A percentile compares a stretch with the other conserved stretches of the same genome.
Evolutionary conservation across 2,888 invertebrate species (phyloP).

Genomic region (Dynastes tityus): DNA sequence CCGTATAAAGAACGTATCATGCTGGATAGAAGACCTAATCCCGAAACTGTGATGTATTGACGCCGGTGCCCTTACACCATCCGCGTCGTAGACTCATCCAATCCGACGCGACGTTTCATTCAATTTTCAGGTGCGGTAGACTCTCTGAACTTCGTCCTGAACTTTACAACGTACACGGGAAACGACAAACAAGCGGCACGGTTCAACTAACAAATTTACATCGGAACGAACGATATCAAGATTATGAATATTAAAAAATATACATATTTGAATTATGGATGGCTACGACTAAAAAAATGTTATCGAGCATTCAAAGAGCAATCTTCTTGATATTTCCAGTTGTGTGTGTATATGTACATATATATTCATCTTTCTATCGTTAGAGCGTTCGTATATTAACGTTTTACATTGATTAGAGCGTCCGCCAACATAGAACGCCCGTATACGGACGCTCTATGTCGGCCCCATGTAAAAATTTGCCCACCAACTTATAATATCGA

Average conservation of each 20-base stretch:
- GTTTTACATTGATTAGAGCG: too few relatives aligned
- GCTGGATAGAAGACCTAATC: constrained; percentile 67
- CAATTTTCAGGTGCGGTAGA: constrained; percentile 62
- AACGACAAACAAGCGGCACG: constrained; percentile 12
- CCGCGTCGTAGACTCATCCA: constrained; percentile 48
- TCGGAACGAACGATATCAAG: constrained; percentile 11
- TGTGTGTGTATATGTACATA: too few relatives aligned
- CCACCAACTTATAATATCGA: too few relatives aligned
- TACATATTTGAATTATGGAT: neutral
- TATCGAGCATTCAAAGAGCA: too few relatives aligned
- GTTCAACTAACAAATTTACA: constrained; percentile 30
- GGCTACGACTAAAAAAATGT: neutral
- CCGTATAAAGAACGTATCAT: constrained; percentile 69
- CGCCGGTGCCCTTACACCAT: constrained; percentile 56
- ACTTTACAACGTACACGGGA: constrained; percentile 29
- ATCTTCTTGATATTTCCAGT: too few relatives aligned
- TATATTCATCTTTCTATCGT: too few relatives aligned
- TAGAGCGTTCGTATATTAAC: too few relatives aligned
- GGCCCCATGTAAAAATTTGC: too few relatives aligned
- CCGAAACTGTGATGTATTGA: constrained; percentile 68
- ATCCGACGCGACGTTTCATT: constrained; percentile 58
- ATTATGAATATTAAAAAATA: constrained; percentile 27
- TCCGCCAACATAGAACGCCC: too few relatives aligned
- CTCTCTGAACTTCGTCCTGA: constrained; percentile 58
- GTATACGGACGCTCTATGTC: too few relatives aligned